A percentile compares a stretch with the other conserved stretches of the same genome.
Conservation (phyloP, 2,888 invertebrate species). For the Cantharis nigra region DNA sequence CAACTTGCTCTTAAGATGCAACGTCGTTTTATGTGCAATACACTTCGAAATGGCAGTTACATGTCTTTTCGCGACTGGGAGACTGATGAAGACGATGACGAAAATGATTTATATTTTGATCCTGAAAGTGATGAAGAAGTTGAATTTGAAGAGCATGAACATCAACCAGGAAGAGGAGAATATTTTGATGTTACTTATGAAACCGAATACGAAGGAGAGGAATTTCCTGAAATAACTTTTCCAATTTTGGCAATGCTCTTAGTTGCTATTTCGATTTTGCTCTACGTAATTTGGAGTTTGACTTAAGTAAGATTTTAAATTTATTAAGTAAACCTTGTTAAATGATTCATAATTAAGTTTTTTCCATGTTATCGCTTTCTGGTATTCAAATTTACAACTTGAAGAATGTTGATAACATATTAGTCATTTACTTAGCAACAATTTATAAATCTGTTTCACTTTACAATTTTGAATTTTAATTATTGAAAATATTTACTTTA, state of each 20-base stretch:
- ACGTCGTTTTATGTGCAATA: background rate
- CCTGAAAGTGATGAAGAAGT: background rate
- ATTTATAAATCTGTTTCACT: background rate
- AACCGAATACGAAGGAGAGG: background rate
- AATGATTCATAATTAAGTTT: background rate
- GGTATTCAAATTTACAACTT: background rate
- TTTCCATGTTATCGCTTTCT: background rate
- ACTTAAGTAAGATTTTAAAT: background rate
- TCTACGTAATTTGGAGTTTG: background rate
- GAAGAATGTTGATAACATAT: background rate
- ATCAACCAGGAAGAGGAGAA: background rate
- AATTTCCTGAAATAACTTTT: background rate
- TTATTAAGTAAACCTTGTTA: background rate
- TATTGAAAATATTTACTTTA: background rate
- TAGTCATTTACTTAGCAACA: background rate
- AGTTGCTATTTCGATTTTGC: background rate
- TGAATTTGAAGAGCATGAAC: background rate
- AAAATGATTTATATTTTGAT: background rate
- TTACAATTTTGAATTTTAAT: background rate
- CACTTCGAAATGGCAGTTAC: background rate
- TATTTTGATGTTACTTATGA: background rate
- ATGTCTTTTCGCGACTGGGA: background rate
- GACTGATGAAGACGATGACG: background rate
- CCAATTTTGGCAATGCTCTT: background rate
- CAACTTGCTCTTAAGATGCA: background rate